phyloP scores from a whole-genome alignment of 2,113 vertebrate genomes.

The Hyaena hyaena region DNA sequence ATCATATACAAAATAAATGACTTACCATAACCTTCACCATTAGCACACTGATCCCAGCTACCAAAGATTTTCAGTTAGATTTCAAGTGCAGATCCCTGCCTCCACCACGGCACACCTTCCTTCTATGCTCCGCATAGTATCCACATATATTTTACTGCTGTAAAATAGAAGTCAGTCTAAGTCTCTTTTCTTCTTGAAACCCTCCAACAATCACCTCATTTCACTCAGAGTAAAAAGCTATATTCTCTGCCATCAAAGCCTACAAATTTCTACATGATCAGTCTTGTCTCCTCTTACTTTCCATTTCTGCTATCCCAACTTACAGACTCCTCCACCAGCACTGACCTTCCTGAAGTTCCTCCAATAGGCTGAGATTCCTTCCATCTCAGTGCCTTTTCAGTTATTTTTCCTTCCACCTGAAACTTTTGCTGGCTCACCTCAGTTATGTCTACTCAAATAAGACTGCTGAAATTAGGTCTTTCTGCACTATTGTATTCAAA shows the following conservation, averaged over 20 bases:
- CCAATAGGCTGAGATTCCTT: neutral
- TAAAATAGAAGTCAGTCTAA: neutral
- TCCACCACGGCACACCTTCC: neutral
- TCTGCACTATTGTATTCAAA: neutral
- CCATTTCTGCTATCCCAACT: neutral
- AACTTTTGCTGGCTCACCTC: neutral
- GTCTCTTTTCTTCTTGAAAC: neutral
- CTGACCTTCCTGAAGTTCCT: neutral
- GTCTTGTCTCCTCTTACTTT: fast-evolving
- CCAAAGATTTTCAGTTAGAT: neutral
- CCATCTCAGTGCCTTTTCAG: neutral
- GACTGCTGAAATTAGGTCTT: neutral
- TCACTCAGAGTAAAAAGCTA: neutral
- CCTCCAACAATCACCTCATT: neutral
- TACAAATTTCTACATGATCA: neutral
- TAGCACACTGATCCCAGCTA: neutral
- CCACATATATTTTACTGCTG: neutral
- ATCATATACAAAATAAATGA: neutral
- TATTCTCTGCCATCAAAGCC: neutral
- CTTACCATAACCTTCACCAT: neutral
- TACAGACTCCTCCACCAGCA: neutral
- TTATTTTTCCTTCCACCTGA: neutral
- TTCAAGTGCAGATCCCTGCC: neutral
- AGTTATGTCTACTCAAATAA: neutral
- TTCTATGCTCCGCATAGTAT: neutral